phyloP scores from a whole-genome alignment of 92 coral and sea anemone genomes.

The Zoanthus gigantus region DNA sequence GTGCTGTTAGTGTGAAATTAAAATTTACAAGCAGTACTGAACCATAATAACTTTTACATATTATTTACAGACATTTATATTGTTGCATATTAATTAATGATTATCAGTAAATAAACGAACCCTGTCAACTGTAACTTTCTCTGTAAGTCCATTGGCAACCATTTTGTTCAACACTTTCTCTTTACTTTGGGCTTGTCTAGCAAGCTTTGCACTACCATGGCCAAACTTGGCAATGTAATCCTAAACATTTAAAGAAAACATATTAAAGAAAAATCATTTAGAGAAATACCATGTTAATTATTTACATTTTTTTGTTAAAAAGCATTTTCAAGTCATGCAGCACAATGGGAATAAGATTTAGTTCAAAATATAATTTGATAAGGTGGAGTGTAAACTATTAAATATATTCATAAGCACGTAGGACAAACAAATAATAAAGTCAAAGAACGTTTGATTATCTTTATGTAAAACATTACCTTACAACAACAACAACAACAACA shows the following conservation, averaged over 20 bases:
- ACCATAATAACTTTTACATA: too few species aligned
- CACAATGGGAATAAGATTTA: too few species aligned
- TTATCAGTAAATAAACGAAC: constrained; percentile 40
- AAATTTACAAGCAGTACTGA: background rate
- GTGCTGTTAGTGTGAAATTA: background rate
- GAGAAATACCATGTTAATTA: too few species aligned
- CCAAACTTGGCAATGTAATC: constrained; percentile 99
- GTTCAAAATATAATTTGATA: too few species aligned
- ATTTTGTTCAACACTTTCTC: constrained; percentile 95
- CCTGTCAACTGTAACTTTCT: constrained; percentile 87
- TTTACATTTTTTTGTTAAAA: too few species aligned
- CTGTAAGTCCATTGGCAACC: constrained; percentile 97
- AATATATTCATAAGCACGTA: too few species aligned
- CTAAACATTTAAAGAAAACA: constrained; percentile 46
- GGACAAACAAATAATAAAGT: too few species aligned
- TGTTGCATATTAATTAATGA: background rate
- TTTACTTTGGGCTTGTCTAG: constrained; percentile 99
- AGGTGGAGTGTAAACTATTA: too few species aligned
- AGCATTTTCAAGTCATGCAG: background rate
- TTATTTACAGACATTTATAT: too few species aligned
- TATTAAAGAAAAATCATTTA: background rate
- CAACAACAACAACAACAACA: too few species aligned
- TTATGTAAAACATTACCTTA: too few species aligned
- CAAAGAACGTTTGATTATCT: too few species aligned
- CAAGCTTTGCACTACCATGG: constrained; percentile 98